Conservation (phyloP, 2,113 vertebrate species). For the Cavia aperea region DNA sequence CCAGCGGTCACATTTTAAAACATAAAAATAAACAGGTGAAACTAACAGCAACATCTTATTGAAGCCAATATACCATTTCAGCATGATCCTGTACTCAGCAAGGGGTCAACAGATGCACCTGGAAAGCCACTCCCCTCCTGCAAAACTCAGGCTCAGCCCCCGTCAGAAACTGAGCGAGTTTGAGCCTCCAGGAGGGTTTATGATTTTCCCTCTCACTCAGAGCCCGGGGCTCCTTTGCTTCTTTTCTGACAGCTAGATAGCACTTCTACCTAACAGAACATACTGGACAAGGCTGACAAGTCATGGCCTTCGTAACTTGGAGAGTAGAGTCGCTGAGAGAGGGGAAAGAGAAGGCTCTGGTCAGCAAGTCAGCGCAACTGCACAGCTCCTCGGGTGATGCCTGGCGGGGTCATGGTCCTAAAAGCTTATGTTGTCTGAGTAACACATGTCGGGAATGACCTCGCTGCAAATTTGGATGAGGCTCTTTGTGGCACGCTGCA, state of each 20-base stretch:
- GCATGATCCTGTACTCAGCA: neutral
- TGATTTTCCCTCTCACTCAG: neutral
- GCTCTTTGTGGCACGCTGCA: accelerated
- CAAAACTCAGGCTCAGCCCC: neutral
- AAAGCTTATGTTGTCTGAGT: neutral
- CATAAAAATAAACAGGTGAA: neutral
- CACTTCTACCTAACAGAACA: neutral
- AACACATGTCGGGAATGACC: neutral
- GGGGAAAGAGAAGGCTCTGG: neutral
- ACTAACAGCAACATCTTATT: neutral
- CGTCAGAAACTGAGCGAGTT: neutral
- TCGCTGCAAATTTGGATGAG: neutral
- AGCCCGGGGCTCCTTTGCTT: neutral
- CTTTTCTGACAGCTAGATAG: neutral
- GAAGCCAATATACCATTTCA: neutral
- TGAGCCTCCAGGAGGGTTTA: neutral
- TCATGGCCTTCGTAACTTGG: neutral
- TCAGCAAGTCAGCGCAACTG: accelerated
- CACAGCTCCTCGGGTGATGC: accelerated
- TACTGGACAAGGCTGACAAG: neutral
- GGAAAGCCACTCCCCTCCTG: neutral
- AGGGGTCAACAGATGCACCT: neutral
- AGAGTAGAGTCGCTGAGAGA: neutral
- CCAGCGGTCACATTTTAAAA: neutral
- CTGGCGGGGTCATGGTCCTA: neutral